Evolutionary conservation across 2,888 invertebrate species (phyloP).

Genomic region (Drosophila sordidula): DNA sequence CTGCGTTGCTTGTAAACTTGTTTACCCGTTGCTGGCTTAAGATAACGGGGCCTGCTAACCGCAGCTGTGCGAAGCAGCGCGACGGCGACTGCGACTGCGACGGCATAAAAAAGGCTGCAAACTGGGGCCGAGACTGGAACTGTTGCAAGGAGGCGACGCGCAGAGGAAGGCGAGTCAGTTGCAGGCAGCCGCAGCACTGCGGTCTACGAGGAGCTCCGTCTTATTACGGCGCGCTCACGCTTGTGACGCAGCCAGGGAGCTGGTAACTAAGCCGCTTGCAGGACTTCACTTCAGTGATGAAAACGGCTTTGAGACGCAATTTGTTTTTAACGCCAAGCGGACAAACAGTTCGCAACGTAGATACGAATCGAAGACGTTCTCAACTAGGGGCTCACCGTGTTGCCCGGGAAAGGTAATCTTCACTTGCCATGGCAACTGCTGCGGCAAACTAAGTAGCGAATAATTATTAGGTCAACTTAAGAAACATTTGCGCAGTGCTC

Average conservation of each 20-base stretch:
- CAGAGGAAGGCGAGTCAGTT: conserved; percentile 25
- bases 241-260: background rate
- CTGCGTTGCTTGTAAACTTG: conserved; percentile 41
- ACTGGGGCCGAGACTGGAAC: background rate
- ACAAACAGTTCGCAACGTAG: background rate
- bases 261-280: conserved; percentile 15
- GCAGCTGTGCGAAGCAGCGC: background rate
- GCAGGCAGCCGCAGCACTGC: conserved; percentile 15
- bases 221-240: background rate
- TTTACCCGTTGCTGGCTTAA: conserved; percentile 32
- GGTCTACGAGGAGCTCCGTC: background rate
- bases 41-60: conserved; percentile 14
- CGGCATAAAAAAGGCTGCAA: conserved; percentile 1
- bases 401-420: background rate
- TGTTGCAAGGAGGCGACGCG: background rate
- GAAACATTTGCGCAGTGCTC: background rate
- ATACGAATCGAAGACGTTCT: background rate
- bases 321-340: background rate
- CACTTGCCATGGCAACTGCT: background rate
- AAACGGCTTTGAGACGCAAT: background rate
- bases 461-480: background rate
- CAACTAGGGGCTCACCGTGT: too few relatives aligned
- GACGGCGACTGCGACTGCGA: background rate
- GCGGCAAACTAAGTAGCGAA: background rate
- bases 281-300: conserved; percentile 1